These are phyloP conservation scores for Anoplius nigerrimus DNA, from an alignment of 2,888 invertebrate species.

Conservation along the genomic window DNA sequence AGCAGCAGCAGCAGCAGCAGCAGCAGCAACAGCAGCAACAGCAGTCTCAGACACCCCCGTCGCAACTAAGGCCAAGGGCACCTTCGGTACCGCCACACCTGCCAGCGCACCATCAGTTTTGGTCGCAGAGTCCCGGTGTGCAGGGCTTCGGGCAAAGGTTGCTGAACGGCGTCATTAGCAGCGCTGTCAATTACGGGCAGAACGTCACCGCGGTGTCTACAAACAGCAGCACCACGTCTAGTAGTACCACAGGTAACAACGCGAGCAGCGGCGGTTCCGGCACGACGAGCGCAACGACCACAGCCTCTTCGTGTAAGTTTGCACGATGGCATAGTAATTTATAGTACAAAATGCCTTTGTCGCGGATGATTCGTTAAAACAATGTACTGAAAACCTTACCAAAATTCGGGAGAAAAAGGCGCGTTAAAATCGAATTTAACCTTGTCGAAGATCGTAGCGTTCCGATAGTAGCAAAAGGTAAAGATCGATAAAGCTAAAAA, in stretches of 20 bases:
- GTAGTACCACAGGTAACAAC: conserved; percentile 37
- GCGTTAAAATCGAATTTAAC: too few relatives aligned
- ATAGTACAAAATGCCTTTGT: neutral
- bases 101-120: conserved; percentile 76
- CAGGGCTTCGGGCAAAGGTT: conserved; percentile 72
- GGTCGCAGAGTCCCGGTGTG: conserved; percentile 70
- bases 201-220: conserved; percentile 62
- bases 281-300: conserved; percentile 42
- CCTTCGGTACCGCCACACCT: conserved; percentile 77
- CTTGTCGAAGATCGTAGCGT: neutral
- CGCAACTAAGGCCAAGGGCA: conserved; percentile 69
- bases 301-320: conserved; percentile 50
- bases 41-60: conserved; percentile 55
- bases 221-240: conserved; percentile 48
- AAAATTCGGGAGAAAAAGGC: too few relatives aligned
- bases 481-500: neutral
- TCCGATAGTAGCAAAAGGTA: too few relatives aligned
- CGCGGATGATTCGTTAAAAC: too few relatives aligned
- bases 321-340: neutral
- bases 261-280: conserved; percentile 37
- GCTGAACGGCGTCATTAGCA: conserved; percentile 71
- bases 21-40: conserved; percentile 68
- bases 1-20: conserved; percentile 63
- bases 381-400: too few relatives aligned
- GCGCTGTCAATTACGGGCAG: conserved; percentile 70